Base-by-base conservation (phyloP, 1,140 invertebrate genomes). In the Hestina assimilis region DNA sequence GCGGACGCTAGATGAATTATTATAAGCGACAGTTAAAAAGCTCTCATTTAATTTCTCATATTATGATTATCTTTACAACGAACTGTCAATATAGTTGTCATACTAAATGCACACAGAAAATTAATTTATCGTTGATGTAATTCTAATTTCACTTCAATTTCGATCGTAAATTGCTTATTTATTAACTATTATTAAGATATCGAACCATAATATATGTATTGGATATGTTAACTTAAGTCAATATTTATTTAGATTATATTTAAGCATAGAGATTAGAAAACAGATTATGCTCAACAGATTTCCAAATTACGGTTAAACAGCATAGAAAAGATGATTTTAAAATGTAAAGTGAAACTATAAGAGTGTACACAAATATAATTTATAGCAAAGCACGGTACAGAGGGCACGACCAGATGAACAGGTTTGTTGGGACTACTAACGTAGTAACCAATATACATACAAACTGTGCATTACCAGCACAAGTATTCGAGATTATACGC, bases 401-500 rank as follows among this genome's bases (percentile, higher is more conserved):
- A 82, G 76, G 79, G 79, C 79, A 78, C 60, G 79, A 78, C 66
- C 67, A 72, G 63, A 61, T 53, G 51, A 85, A 85, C 82, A 76
- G 82, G 82, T 85, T 84, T 75, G 50, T 67, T 68, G 69, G 51
- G 66, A 79, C 79, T 75, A 80, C 75, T 81, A 82, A 72, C 75
- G 72, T 78, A 80, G 73, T 82, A 81, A 79, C 79, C 75, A 81
- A 80, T 82, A 82, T 80, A 81, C 75, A 79, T 83, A 70, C 65
- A 72, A 70, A 72, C 65, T 73, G 75, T 79, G 72, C 77, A 79
- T 82, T 82, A 82, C 78, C 71, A 68, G 65, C 48, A 55, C 57
- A 48, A 68, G 65, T 66, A 72, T 70, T 58, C 76, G 58, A 75
- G 72, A 72, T 80, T 77, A 77, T 72, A 78, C 64, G 43, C 60